Base-by-base conservation (phyloP, 2,113 vertebrate genomes). In the Salminus brasiliensis region DNA sequence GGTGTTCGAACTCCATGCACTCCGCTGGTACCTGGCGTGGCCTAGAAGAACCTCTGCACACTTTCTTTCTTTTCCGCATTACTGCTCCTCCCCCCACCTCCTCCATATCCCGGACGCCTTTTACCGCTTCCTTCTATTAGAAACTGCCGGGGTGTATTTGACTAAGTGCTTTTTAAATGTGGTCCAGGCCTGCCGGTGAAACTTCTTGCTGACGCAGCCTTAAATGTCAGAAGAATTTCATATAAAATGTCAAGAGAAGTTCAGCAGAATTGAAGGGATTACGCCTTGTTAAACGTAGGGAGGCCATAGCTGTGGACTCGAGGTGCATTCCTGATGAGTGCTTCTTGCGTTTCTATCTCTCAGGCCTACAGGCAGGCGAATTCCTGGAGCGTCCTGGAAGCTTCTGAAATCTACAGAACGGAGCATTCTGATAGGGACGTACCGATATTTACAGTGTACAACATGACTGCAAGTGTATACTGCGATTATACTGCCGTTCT, bases 171-270 rank as follows among this genome's bases (percentile, higher is more conserved):
- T 65, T 5, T 49, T 49, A 49, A 52, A 66, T 65, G 60, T 27
- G 4, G 8, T 67, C 32, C n/a, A 27, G 39, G 11, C 52, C 65
- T 29, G 36, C 69, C 53, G 36, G 49, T 16, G 36, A 41, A 34
- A 59, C 34, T 52, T 68, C 75, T 69, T 66, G 66, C 63, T 68
- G 63, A 57, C 69, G 13, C 74, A 29, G 52, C 39, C 36, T 55
- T 12, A 72, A 78, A 81, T 81, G 79, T 45, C 74, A 63, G 47
- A 52, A 53, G 63, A 41, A 18, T 32, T 59, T 23, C 34, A 4
- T 43, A 36, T 52, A 18, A 73, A 84, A 80, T 77, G 78, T 76
- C 74, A 81, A 3, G 41, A 39, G 41, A 62, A 78, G 79, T 72
- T 78, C 63, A 78, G 72, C 47, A 36, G 45, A 70, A 76, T 74